phyloP scores from a whole-genome alignment of 2,113 vertebrate genomes.

The Hassar affinis region DNA sequence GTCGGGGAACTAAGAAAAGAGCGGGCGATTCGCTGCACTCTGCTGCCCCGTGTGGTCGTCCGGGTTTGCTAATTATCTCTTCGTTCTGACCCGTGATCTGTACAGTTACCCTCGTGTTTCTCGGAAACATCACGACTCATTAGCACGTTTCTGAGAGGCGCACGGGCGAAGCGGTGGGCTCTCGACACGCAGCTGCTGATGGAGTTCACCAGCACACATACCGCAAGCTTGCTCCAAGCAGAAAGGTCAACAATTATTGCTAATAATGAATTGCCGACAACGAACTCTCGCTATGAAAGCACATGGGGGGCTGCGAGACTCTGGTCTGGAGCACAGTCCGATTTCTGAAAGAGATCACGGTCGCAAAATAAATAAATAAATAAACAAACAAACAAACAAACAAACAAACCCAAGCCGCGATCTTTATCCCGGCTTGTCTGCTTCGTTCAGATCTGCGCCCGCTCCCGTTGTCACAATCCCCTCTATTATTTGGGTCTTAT shows the following conservation, averaged over 20 bases:
- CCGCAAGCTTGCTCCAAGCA: slow-evolving; percentile 4
- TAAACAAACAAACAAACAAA: background rate
- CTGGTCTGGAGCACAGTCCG: background rate
- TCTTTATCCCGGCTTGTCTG: background rate
- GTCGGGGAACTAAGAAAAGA: background rate
- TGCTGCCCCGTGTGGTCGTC: slow-evolving; percentile 49
- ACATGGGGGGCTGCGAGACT: background rate
- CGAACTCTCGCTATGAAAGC: background rate
- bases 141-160: slow-evolving; percentile 24
- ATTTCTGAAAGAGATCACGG: background rate
- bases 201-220: background rate
- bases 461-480: slow-evolving; percentile 6
- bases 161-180: slow-evolving; percentile 11
- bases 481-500: slow-evolving; percentile 26
- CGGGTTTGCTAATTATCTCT: slow-evolving; percentile 18
- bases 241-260: slow-evolving; percentile 50
- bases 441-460: background rate
- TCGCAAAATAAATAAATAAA: background rate
- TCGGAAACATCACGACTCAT: slow-evolving; percentile 32
- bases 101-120: slow-evolving; percentile 38
- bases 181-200: slow-evolving; percentile 4
- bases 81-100: slow-evolving; percentile 31
- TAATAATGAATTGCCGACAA: slow-evolving; percentile 39
- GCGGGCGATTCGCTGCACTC: slow-evolving; percentile 5
- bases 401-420: background rate